Percentiles rank a stretch among this genome's conserved stretches.
Conservation (phyloP, 2,888 invertebrate genomes). For the Lycia hirtaria region DNA sequence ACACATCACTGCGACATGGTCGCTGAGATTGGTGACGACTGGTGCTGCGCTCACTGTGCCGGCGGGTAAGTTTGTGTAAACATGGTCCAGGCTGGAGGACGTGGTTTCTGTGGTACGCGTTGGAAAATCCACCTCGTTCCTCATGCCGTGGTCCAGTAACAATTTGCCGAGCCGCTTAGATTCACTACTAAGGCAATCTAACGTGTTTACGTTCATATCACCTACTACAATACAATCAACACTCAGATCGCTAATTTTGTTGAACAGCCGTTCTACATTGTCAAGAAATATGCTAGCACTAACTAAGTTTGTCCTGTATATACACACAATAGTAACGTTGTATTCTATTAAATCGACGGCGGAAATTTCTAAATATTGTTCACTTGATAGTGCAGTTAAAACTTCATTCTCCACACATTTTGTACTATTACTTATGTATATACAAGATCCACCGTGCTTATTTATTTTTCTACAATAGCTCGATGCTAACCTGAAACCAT, state of each 20-base stretch:
- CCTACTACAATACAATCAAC: constrained; percentile 12
- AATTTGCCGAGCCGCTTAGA: constrained; percentile 2
- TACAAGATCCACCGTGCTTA: not conserved
- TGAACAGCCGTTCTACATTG: constrained; percentile 17
- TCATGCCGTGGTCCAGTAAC: constrained; percentile 4
- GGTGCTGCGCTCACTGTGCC: not conserved
- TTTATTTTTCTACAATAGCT: not conserved
- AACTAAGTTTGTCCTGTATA: too few species aligned
- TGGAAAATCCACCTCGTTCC: constrained; percentile 14
- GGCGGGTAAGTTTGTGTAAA: constrained; percentile 6
- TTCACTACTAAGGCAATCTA: not conserved
- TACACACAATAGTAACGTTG: too few species aligned
- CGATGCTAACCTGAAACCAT: too few species aligned
- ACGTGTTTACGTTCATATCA: constrained; percentile 13
- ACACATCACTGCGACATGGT: too few species aligned
- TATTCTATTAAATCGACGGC: too few species aligned
- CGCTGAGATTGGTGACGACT: too few species aligned
- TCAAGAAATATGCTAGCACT: constrained; percentile 10
- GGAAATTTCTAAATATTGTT: constrained; percentile 4
- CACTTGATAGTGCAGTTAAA: not conserved
- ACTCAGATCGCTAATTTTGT: constrained; percentile 9
- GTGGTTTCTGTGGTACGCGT: constrained; percentile 2
- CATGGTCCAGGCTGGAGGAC: constrained; percentile 12
- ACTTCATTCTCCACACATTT: not conserved
- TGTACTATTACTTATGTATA: not conserved